Conservation (phyloP, 2,113 vertebrate genomes). For the Dryoscopus gambensis region DNA sequence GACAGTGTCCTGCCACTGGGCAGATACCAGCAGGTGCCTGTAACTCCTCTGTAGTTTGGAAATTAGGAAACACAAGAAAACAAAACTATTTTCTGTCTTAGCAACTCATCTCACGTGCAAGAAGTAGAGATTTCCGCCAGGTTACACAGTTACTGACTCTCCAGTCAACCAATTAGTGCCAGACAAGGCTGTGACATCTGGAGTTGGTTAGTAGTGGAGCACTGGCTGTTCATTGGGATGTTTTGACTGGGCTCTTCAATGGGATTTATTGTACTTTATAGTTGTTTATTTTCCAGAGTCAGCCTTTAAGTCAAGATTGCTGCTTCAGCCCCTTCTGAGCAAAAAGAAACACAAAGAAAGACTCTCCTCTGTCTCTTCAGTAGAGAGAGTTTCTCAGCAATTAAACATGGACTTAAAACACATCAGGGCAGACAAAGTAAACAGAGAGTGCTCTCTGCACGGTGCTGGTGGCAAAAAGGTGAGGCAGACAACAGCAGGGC, state of each 20-base stretch:
- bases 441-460: not conserved
- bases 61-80: not conserved
- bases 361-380: not conserved
- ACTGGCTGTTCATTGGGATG: conserved; percentile 69
- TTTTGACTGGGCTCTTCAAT: conserved; percentile 77
- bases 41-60: not conserved
- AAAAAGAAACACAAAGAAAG: conserved; percentile 37
- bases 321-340: conserved; percentile 57
- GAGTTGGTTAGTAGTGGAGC: conserved; percentile 72
- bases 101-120: not conserved
- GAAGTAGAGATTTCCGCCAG: conserved; percentile 32
- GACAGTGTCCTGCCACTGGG: not conserved
- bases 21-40: not conserved
- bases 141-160: conserved; percentile 48
- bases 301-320: conserved; percentile 71
- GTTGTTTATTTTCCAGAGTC: conserved; percentile 78
- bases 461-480: not conserved
- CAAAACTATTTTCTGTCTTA: not conserved
- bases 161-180: conserved; percentile 65
- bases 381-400: not conserved
- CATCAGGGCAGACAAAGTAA: not conserved
- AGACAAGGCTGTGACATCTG: conserved; percentile 73
- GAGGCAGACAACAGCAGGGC: not conserved
- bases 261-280: conserved; percentile 75
- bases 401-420: not conserved